Conservation (phyloP, 53 echinoderm and acorn worm genomes). For the Crossaster papposus region DNA sequence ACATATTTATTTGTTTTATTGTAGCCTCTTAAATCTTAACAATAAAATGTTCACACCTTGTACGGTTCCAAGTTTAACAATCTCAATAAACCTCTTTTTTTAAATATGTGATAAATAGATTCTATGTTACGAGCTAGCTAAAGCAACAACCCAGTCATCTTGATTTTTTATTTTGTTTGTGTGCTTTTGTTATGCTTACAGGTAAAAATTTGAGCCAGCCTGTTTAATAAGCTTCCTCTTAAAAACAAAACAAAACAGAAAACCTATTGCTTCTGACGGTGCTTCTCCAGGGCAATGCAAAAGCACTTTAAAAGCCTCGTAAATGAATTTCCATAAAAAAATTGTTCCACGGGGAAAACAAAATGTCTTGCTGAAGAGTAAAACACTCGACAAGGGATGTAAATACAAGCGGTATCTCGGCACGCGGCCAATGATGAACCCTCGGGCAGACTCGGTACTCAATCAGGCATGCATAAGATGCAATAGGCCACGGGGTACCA, state of each 20-base stretch:
- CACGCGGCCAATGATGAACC: slow-evolving; percentile 17
- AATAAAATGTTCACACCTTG: no score
- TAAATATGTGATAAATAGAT: no score
- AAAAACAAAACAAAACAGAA: no score
- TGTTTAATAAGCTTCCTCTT: not conserved
- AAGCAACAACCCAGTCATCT: no score
- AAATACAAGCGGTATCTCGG: not conserved
- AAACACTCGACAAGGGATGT: not conserved
- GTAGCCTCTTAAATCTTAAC: no score
- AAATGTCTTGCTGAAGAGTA: not conserved
- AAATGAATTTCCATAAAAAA: slow-evolving; percentile 15
- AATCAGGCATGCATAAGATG: slow-evolving; percentile 40
- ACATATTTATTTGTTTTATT: no score
- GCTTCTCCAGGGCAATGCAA: slow-evolving; percentile 6
- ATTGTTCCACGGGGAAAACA: not conserved
- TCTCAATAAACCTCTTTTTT: no score
- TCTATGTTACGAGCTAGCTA: no score
- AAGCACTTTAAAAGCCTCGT: not conserved
- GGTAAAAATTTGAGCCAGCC: not conserved
- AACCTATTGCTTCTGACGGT: not conserved
- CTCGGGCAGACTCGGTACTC: slow-evolving; percentile 36
- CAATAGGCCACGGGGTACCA: slow-evolving; percentile 31
- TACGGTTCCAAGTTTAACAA: no score
- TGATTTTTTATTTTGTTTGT: not conserved
- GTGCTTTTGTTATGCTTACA: not conserved